These are phyloP conservation scores for Molossus alvarezi DNA, from an alignment of 2,797 vertebrate species.

Conservation along the genomic window DNA sequence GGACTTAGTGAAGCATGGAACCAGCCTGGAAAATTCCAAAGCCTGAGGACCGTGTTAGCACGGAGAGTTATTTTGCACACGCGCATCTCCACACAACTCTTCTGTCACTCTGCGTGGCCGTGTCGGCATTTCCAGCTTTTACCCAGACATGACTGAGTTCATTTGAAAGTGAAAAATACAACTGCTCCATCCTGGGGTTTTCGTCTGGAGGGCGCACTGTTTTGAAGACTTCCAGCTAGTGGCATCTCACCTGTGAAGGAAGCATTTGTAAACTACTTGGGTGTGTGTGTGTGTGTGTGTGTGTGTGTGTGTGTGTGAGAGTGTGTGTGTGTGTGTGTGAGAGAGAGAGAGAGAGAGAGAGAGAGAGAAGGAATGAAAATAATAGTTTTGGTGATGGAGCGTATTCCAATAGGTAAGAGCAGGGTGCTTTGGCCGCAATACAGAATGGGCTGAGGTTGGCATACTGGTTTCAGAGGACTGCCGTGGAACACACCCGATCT, in stretches of 20 bases:
- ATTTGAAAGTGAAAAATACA: slow-evolving; percentile 55
- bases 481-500: not conserved
- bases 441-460: accelerated
- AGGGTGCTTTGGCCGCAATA: accelerated
- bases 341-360: not conserved
- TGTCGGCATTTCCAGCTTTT: not conserved
- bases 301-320: not conserved
- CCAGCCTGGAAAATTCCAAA: not conserved
- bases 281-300: not conserved
- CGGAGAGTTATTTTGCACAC: not conserved
- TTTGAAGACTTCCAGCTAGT: slow-evolving; percentile 79
- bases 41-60: not conserved
- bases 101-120: not conserved
- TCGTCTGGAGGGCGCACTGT: not conserved
- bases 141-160: not conserved
- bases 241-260: slow-evolving; percentile 58
- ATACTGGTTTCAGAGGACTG: not conserved
- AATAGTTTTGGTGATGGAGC: not conserved
- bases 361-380: slow-evolving; percentile 35
- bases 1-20: not conserved
- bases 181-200: not conserved
- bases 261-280: slow-evolving; percentile 64
- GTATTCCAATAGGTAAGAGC: slow-evolving; percentile 44
- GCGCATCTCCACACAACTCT: not conserved
- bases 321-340: not conserved